phyloP scores from a whole-genome alignment of 2,888 invertebrate genomes.

The Sesia apiformis region DNA sequence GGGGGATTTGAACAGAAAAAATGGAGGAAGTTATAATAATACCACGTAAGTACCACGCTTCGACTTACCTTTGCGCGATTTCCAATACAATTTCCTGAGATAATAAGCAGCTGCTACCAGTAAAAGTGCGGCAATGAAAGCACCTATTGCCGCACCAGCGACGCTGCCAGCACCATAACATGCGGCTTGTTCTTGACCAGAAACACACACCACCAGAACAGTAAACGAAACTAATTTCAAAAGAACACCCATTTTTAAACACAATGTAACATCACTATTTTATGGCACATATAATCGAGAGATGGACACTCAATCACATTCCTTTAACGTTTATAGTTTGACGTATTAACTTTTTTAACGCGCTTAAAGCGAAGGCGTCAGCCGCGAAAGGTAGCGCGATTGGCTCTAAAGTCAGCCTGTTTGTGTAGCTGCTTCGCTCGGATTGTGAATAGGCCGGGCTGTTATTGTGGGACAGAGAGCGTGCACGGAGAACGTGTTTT shows the following conservation, averaged over 20 bases:
- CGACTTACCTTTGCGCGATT: constrained; percentile 71
- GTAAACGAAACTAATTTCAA: constrained; percentile 57
- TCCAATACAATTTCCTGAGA: constrained; percentile 77
- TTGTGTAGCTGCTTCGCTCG: constrained; percentile 15
- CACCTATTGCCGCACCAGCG: constrained; percentile 81
- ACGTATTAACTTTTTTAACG: constrained; percentile 25
- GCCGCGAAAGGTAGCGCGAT: constrained; percentile 55
- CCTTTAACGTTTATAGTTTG: constrained; percentile 35
- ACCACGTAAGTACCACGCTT: neutral
- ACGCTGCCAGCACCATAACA: constrained; percentile 82
- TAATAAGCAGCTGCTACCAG: constrained; percentile 73
- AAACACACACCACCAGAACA: constrained; percentile 57
- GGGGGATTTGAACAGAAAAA: constrained; percentile 3
- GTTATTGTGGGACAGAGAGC: constrained; percentile 59
- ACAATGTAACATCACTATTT: constrained; percentile 47
- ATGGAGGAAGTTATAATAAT: constrained; percentile 3
- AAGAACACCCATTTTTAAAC: constrained; percentile 55
- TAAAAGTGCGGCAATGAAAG: constrained; percentile 78
- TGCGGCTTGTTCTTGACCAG: constrained; percentile 56
- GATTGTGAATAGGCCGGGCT: constrained; percentile 45
- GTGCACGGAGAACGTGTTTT: constrained; percentile 58
- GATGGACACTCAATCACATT: constrained; percentile 50
- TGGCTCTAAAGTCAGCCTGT: constrained; percentile 32
- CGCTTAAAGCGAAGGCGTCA: constrained; percentile 33
- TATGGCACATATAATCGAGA: constrained; percentile 57